Evolutionary conservation across 2,888 invertebrate species (phyloP).

Genomic region (Oegoconia quadripuncta): DNA sequence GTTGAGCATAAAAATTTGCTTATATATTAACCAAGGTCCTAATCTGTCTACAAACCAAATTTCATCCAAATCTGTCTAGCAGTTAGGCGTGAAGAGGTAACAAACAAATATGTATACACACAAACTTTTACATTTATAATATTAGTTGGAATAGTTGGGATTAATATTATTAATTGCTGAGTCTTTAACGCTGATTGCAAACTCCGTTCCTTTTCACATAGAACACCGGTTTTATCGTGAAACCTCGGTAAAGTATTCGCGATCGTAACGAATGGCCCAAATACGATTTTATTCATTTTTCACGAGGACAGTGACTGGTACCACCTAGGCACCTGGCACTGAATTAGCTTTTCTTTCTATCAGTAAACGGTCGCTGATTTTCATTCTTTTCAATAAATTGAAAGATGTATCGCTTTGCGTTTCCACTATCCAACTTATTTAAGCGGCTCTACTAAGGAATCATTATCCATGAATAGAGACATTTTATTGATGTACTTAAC

Average conservation of each 20-base stretch:
- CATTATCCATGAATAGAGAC: too few species aligned
- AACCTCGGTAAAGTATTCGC: constrained; percentile 34
- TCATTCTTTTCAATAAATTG: constrained; percentile 4
- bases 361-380: constrained; percentile 25
- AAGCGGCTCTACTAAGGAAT: background rate
- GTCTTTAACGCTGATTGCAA: background rate
- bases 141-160: too few species aligned
- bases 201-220: background rate
- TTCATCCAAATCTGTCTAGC: too few species aligned
- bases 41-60: too few species aligned
- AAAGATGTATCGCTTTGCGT: background rate
- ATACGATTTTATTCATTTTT: constrained; percentile 75
- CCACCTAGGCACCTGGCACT: constrained; percentile 72
- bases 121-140: too few species aligned
- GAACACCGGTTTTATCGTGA: constrained; percentile 19
- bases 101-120: too few species aligned
- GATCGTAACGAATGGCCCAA: constrained; percentile 55
- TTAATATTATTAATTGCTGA: too few species aligned
- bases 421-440: background rate
- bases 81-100: too few species aligned
- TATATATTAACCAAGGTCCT: too few species aligned
- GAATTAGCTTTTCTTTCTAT: constrained; percentile 62
- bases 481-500: too few species aligned
- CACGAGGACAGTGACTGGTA: constrained; percentile 68
- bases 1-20: too few species aligned